These are phyloP conservation scores for Solea senegalensis DNA, from an alignment of 2,113 vertebrate genomes.

Conservation along the genomic window DNA sequence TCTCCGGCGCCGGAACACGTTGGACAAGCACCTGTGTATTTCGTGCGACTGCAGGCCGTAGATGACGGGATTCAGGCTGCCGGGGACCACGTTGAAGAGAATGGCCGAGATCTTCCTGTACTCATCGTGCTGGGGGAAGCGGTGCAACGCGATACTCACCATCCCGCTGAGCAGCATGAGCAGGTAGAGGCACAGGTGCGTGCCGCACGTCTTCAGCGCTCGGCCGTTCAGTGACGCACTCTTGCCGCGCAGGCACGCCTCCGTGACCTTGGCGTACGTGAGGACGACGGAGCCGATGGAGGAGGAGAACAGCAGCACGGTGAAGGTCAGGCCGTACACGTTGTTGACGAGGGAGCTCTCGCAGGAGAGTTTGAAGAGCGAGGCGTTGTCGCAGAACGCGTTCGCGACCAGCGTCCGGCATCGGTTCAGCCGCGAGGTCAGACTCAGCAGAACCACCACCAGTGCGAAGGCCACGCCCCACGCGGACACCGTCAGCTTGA, in stretches of 20 bases:
- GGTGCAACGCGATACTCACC: slow-evolving; percentile 33
- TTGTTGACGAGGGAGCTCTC: slow-evolving; percentile 42
- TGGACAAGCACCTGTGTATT: slow-evolving; percentile 33
- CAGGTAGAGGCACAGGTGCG: slow-evolving; percentile 51
- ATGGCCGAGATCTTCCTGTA: slow-evolving; percentile 42
- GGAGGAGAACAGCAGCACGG: slow-evolving; percentile 21
- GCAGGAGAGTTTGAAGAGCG: slow-evolving; percentile 41
- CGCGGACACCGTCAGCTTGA: slow-evolving; percentile 37
- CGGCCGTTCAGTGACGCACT: slow-evolving; percentile 57
- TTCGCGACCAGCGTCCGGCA: slow-evolving; percentile 23
- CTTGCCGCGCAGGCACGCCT: slow-evolving; percentile 43
- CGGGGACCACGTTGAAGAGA: slow-evolving; percentile 55
- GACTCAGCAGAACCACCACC: slow-evolving; percentile 12
- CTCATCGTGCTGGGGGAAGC: slow-evolving; percentile 24
- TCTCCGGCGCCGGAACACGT: slow-evolving; percentile 3
- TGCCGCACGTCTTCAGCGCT: slow-evolving; percentile 59
- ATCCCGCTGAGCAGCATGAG: slow-evolving; percentile 37
- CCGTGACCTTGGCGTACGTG: not conserved
- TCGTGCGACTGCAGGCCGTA: slow-evolving; percentile 65
- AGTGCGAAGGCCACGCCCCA: slow-evolving; percentile 13
- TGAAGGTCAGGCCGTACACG: slow-evolving; percentile 44
- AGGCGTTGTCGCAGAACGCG: slow-evolving; percentile 30
- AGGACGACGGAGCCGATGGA: slow-evolving; percentile 28
- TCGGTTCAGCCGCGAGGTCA: slow-evolving; percentile 8
- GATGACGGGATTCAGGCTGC: slow-evolving; percentile 59